Evolutionary conservation across 1,140 invertebrate species (phyloP), one percentile per base, ranked within the genome.

Genomic region (Globodera ellingtonae): DNA sequence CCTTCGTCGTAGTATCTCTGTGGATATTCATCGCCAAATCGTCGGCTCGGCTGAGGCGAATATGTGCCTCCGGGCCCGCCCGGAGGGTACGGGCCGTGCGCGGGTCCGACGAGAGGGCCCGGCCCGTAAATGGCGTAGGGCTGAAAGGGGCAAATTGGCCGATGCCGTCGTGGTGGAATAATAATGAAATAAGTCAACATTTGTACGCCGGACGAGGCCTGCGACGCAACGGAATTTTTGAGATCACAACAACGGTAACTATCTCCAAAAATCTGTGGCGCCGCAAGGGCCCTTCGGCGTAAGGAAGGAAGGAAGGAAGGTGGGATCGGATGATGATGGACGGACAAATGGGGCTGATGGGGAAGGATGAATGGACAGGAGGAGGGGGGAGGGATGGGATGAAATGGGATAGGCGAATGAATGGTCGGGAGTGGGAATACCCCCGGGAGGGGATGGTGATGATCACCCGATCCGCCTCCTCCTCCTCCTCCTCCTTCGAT

Each of bases 191-290:
- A 35, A 9, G 7, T 35, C 35, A n/a, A 44, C 6, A 70, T 2
- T 70, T 35, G 24, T 70, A n/a, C 67, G n/a, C 52, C 21, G 75
- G 65, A 67, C 46, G 74, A 59, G 56, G 56, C 80, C 79, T 86
- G 76, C 79, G 82, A 83, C 82, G 82, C 82, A 83, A 83, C 82
- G 82, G 83, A 79, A 87, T 82, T 79, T 85, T 85, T 85, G 86
- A 84, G 82, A 85, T 72, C 78, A 52, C 59, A 52, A 50, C 18
- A 47, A n/a, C 35, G 35, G 35, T 48, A 66, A 48, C 56, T 84
- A 82, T 85, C 83, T 69, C 81, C 85, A 82, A 84, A 84, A 83
- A 80, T 83, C 44, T 59, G 82, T 75, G 71, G 82, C 82, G 82
- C 82, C 82, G 82, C 70, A 83, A 84, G 62, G 24, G 59, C 65